Evolutionary conservation across 2,888 invertebrate species (phyloP).

Genomic region (Adelognathus sp.): DNA sequence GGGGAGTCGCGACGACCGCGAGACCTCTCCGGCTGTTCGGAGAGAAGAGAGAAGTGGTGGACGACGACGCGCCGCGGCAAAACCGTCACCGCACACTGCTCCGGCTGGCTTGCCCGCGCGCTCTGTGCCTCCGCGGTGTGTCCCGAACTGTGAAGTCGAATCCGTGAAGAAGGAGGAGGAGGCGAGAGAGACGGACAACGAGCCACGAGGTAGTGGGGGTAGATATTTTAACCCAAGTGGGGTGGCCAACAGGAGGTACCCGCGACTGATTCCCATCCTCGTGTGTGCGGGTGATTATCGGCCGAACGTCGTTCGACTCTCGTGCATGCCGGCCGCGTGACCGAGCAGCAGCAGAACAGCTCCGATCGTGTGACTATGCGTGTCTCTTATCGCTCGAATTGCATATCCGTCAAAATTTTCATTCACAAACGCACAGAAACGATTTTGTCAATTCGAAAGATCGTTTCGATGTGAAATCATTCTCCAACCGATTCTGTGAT

Average conservation of each 20-base stretch:
- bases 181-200: conserved; percentile 42
- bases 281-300: conserved; percentile 65
- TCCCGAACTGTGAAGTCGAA: too few species aligned
- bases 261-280: conserved; percentile 61
- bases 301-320: conserved; percentile 62
- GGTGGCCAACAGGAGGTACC: conserved; percentile 52
- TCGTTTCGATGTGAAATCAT: too few species aligned
- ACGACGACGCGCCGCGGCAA: conserved; percentile 57
- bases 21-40: conserved; percentile 4
- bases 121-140: too few species aligned
- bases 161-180: conserved; percentile 37
- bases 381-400: not conserved
- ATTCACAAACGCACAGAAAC: not conserved
- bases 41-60: conserved; percentile 51
- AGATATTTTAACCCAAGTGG: conserved; percentile 55
- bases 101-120: conserved; percentile 31
- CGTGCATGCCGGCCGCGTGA: conserved; percentile 60
- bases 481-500: too few species aligned
- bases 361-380: conserved; percentile 17
- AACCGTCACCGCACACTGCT: conserved; percentile 52
- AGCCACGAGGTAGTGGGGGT: conserved; percentile 36
- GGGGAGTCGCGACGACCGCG: not conserved
- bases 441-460: not conserved
- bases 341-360: conserved; percentile 34
- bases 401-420: not conserved